phyloP scores from a whole-genome alignment of 2,113 vertebrate species.

The Gavialis gangeticus region DNA sequence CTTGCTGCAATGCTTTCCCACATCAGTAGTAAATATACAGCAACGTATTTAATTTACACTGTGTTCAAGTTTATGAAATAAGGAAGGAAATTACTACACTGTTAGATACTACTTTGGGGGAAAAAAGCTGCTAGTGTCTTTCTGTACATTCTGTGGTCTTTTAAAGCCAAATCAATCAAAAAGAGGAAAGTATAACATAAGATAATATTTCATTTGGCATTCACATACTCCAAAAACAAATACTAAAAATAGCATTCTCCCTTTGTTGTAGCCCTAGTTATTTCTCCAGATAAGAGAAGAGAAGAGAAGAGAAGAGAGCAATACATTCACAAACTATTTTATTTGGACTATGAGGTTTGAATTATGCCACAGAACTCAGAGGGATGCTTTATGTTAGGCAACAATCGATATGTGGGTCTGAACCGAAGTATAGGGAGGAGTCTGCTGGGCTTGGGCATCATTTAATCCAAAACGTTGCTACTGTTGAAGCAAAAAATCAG shows the following conservation, averaged over 20 bases:
- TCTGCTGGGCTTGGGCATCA: background rate
- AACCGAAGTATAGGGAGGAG: background rate
- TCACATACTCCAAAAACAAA: conserved; percentile 8
- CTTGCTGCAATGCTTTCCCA: background rate
- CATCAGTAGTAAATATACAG: background rate
- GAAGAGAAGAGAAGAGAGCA: background rate
- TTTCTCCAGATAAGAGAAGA: background rate
- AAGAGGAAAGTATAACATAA: conserved; percentile 6
- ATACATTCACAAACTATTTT: background rate
- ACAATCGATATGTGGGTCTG: background rate
- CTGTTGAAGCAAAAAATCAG: background rate
- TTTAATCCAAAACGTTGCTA: background rate
- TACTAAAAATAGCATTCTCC: conserved; percentile 12
- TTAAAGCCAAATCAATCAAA: conserved; percentile 64
- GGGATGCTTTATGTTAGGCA: background rate
- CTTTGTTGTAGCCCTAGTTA: background rate
- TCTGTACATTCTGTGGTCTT: conserved; percentile 38
- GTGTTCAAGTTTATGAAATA: conserved; percentile 41
- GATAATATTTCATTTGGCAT: conserved; percentile 16
- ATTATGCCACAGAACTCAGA: background rate
- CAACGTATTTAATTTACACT: conserved; percentile 33
- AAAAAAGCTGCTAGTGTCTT: conserved; percentile 59
- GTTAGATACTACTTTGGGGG: conserved; percentile 55
- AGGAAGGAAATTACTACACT: conserved; percentile 32
- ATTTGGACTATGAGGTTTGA: background rate